phyloP scores from a whole-genome alignment of 2,888 invertebrate species.

The Hyposoter dolosus region DNA sequence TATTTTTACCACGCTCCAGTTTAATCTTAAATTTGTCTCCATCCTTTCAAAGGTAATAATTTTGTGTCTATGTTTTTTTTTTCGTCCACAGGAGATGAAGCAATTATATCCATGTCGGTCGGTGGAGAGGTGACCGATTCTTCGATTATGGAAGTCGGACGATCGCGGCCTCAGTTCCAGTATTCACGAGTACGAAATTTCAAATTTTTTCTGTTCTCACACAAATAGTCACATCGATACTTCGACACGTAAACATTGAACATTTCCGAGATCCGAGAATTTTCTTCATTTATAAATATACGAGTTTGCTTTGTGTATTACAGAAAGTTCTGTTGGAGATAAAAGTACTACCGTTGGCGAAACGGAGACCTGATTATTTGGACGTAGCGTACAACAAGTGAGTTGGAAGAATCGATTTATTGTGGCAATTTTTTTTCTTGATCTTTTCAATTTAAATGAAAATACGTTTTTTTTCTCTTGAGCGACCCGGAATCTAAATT shows the following conservation, averaged over 20 bases:
- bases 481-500: background rate
- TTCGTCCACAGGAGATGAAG: slow-evolving; percentile 85
- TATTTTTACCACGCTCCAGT: background rate
- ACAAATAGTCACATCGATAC: background rate
- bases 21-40: background rate
- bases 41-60: background rate
- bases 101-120: slow-evolving; percentile 85
- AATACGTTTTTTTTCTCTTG: background rate
- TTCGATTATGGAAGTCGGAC: slow-evolving; percentile 83
- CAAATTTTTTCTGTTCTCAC: background rate
- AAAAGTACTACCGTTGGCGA: slow-evolving; percentile 89
- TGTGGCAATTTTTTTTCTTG: background rate
- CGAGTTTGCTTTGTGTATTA: slow-evolving; percentile 82
- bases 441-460: background rate
- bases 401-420: slow-evolving; percentile 71
- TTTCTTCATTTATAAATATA: slow-evolving; percentile 8
- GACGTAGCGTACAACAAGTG: slow-evolving; percentile 87
- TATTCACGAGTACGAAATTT: slow-evolving; percentile 81
- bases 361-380: slow-evolving; percentile 90
- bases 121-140: slow-evolving; percentile 84
- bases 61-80: background rate
- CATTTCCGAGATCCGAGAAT: slow-evolving; percentile 7
- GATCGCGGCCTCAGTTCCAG: slow-evolving; percentile 83
- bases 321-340: slow-evolving; percentile 91
- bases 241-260: slow-evolving; percentile 57